Percentiles rank a stretch among this genome's conserved stretches.
Conservation (phyloP, 2,113 vertebrate genomes). For the Cottus gobio region DNA sequence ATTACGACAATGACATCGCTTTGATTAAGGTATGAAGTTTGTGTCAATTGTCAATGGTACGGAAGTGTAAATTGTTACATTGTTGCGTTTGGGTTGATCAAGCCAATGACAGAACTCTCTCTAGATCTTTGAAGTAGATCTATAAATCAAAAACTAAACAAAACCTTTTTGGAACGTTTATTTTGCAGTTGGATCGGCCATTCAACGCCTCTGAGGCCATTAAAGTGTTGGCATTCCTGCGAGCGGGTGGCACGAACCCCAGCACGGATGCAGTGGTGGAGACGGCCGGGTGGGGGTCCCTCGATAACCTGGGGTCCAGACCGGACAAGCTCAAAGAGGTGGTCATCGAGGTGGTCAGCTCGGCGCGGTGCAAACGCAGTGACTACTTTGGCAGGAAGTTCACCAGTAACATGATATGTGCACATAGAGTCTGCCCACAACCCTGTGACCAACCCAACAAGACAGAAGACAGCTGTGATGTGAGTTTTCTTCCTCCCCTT, state of each 20-base stretch:
- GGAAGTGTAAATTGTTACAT: background rate
- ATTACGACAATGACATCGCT: slow-evolving; percentile 83
- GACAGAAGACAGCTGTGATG: slow-evolving; percentile 79
- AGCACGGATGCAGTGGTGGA: slow-evolving; percentile 40
- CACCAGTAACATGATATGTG: slow-evolving; percentile 83
- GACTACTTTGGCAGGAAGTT: slow-evolving; percentile 80
- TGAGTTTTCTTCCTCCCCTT: slow-evolving; percentile 57
- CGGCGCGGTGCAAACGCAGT: slow-evolving; percentile 40
- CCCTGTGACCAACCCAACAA: slow-evolving; percentile 32
- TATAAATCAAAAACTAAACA: background rate
- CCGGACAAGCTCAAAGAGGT: slow-evolving; percentile 80
- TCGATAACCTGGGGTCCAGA: slow-evolving; percentile 70
- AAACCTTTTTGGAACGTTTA: background rate
- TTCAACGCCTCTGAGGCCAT: slow-evolving; percentile 62
- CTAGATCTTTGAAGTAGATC: background rate
- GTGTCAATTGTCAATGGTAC: background rate
- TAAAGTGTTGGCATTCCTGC: slow-evolving; percentile 59
- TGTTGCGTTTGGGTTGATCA: background rate
- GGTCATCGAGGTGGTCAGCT: slow-evolving; percentile 54
- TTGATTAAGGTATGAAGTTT: slow-evolving; percentile 78
- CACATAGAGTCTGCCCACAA: slow-evolving; percentile 53
- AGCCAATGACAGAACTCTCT: background rate
- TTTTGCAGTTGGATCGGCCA: slow-evolving; percentile 73
- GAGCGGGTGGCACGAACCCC: slow-evolving; percentile 61
- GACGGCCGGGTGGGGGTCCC: slow-evolving; percentile 81